Evolutionary conservation across 2,797 vertebrate species (phyloP).

Genomic region (Malurus splendens): DNA sequence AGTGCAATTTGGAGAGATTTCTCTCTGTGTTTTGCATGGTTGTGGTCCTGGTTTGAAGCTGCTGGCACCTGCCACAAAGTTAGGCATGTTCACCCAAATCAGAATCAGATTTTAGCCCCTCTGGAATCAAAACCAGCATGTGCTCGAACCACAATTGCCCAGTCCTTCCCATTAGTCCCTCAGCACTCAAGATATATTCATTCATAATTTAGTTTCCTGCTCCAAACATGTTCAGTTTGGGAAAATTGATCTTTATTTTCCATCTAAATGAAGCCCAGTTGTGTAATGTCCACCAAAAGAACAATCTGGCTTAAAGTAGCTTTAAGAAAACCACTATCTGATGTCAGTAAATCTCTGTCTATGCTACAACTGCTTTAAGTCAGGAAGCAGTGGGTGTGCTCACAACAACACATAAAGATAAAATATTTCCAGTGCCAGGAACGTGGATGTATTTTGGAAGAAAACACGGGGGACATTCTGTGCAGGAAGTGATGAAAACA

Average conservation of each 20-base stretch:
- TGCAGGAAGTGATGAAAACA: neutral
- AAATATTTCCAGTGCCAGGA: constrained; percentile 45
- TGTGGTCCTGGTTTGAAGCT: neutral
- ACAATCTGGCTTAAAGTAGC: constrained; percentile 3
- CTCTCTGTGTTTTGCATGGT: neutral
- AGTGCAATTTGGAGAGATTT: neutral
- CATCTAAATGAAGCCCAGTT: neutral
- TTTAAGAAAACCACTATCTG: constrained; percentile 41
- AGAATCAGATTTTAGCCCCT: neutral
- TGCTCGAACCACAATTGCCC: neutral
- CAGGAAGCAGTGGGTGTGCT: constrained; percentile 59
- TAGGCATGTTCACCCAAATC: neutral
- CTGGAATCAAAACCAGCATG: neutral
- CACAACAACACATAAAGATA: constrained; percentile 47
- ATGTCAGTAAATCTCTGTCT: constrained; percentile 46
- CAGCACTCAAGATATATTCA: neutral
- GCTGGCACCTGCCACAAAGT: neutral
- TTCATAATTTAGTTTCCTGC: neutral
- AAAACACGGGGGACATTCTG: neutral
- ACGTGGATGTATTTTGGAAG: constrained; percentile 34
- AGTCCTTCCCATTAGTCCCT: neutral
- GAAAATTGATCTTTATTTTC: constrained; percentile 4
- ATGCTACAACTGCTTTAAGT: constrained; percentile 28
- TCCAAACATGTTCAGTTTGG: neutral
- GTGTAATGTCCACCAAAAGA: constrained; percentile 4